Percentiles rank a stretch among this genome's conserved stretches.
These are phyloP conservation scores for Vimba vimba DNA, from an alignment of 2,113 vertebrate species.

Conservation along the genomic window DNA sequence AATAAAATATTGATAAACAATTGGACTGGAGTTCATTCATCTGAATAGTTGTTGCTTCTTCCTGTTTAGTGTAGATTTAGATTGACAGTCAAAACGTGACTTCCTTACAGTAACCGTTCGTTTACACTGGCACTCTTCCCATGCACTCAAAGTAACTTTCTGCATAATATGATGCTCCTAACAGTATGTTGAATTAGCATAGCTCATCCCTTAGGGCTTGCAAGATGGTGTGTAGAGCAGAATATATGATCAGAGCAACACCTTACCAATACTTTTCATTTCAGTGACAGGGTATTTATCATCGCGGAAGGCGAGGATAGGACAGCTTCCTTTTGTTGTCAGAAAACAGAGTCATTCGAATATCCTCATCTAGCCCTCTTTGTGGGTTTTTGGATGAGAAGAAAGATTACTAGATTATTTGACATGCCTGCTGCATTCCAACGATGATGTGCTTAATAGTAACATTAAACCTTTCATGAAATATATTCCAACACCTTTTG, in stretches of 20 bases:
- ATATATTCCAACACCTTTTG: background rate
- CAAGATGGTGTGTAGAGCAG: background rate
- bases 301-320: background rate
- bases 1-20: background rate
- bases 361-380: background rate
- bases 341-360: background rate
- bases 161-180: constrained; percentile 28
- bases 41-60: no score
- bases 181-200: constrained; percentile 37
- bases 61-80: background rate
- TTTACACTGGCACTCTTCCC: constrained; percentile 27
- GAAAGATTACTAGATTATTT: constrained; percentile 16
- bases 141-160: constrained; percentile 27
- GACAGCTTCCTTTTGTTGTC: background rate
- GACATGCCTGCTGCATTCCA: background rate
- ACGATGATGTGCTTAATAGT: no score
- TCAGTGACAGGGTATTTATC: constrained; percentile 7
- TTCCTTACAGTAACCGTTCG: background rate
- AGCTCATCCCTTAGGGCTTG: constrained; percentile 1
- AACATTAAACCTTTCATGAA: background rate
- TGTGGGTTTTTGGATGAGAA: background rate
- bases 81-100: background rate
- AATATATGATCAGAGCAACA: constrained; percentile 10
- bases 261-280: background rate
- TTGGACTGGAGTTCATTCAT: background rate